Conservation (phyloP, 2,113 vertebrate genomes). For the Nesoenas mayeri region DNA sequence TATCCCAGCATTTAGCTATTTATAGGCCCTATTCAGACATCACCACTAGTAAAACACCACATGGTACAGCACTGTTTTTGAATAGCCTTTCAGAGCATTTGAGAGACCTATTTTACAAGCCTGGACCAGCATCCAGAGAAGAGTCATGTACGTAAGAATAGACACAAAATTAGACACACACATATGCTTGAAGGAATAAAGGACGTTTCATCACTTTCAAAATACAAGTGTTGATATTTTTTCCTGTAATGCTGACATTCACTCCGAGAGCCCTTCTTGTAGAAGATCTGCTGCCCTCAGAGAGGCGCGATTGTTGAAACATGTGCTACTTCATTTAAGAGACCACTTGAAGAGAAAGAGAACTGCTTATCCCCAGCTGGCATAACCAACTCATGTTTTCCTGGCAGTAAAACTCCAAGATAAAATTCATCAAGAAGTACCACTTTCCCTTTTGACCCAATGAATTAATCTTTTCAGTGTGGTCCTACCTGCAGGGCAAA, state of each 20-base stretch:
- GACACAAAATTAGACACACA: neutral
- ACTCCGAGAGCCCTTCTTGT: neutral
- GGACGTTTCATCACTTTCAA: neutral
- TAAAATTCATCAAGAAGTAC: neutral
- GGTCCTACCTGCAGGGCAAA: neutral
- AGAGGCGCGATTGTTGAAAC: neutral
- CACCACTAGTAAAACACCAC: neutral
- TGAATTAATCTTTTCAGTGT: neutral
- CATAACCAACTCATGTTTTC: neutral
- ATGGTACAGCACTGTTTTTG: neutral
- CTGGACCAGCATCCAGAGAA: neutral
- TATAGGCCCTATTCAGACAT: conserved; percentile 11
- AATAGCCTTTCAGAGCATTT: neutral
- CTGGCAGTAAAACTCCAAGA: neutral
- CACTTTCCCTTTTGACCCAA: neutral
- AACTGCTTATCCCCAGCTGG: neutral
- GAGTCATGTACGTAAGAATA: neutral
- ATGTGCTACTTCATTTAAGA: neutral
- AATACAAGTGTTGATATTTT: neutral
- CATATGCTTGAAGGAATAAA: neutral
- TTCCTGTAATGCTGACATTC: neutral
- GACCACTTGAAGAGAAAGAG: neutral
- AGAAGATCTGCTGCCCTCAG: neutral
- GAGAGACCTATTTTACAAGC: neutral
- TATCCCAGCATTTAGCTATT: conserved; percentile 17